Percentiles rank a stretch among this genome's conserved stretches.
These are phyloP conservation scores for Cyprinodon brontotheroides DNA, from an alignment of 2,113 vertebrate genomes.

Conservation along the genomic window DNA sequence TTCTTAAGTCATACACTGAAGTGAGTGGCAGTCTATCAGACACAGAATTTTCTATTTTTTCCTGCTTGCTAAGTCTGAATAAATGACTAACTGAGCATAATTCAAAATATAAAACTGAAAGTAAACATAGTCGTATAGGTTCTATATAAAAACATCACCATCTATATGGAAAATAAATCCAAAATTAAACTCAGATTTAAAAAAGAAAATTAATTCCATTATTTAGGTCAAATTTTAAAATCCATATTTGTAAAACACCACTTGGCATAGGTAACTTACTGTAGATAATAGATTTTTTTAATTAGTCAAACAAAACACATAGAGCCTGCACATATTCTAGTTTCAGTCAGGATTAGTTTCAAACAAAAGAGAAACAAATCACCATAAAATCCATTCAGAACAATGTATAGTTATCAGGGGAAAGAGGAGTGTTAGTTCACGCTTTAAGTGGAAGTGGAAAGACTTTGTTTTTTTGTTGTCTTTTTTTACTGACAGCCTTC, in stretches of 20 bases:
- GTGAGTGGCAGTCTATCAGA: background rate
- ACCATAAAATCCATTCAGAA: too few species aligned
- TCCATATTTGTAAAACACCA: background rate
- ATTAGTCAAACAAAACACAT: too few species aligned
- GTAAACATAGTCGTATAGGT: background rate
- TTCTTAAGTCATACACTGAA: background rate
- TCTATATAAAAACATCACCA: background rate
- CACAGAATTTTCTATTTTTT: background rate
- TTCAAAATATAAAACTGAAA: background rate
- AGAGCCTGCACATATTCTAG: too few species aligned
- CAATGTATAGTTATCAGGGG: too few species aligned
- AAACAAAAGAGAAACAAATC: too few species aligned
- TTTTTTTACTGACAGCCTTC: too few species aligned
- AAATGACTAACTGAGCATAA: background rate
- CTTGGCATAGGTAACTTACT: background rate
- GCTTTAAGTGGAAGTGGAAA: too few species aligned
- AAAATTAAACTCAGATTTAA: background rate
- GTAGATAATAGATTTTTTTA: too few species aligned
- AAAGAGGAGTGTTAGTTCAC: too few species aligned
- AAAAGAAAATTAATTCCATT: background rate
- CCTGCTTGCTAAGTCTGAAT: background rate
- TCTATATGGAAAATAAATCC: background rate
- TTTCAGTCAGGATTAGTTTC: too few species aligned
- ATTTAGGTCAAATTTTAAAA: background rate
- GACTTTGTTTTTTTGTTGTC: too few species aligned